Base-by-base conservation (phyloP, 1,140 invertebrate genomes). In the Danaus plexippus region DNA sequence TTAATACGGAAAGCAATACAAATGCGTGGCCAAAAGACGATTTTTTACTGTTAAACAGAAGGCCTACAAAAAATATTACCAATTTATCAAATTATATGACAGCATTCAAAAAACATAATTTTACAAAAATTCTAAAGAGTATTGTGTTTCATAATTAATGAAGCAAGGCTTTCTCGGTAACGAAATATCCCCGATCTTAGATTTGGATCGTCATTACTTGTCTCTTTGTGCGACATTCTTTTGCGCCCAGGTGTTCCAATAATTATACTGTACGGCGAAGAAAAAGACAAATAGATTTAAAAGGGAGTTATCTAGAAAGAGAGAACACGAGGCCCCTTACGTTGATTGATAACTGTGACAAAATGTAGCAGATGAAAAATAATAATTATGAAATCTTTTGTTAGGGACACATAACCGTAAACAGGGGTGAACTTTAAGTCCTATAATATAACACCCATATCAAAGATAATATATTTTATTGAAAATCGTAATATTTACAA, bases 271-370 rank as follows among this genome's bases (percentile, higher is more conserved):
- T 65, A 71, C 69, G 69, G 54, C 61, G 60, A 40, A 54, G 58
- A 71, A 87, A 60, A 59, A 52, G 84, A 87, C 43, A 57, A 58
- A 49, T 42, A 48, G 61, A 77, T 76, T 13, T 46, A 43, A 52
- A 63, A 60, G 41, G 43, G 13, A 41, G 43, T 41, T 51, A 48
- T 63, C 48, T 18, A 57, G 75, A 78, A 59, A 59, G 64, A 64
- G 74, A 84, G 43, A 52, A 42, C 54, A 56, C 11, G 63, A 9
- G 46, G 69, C 73, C 75, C 80, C 73, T 80, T 76, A 69, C 72
- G 73, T 87, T 85, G 84, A 87, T 87, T 87, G 84, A 87, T 87
- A 87, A 87, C 84, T 87, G 84, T 85, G 84, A 87, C 84, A 87
- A 85, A 85, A 85, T 79, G 82, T 77, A 73, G 75, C 80, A 85